Conservation (phyloP, 1,140 invertebrate species). For the Stegodyphus dumicola region DNA sequence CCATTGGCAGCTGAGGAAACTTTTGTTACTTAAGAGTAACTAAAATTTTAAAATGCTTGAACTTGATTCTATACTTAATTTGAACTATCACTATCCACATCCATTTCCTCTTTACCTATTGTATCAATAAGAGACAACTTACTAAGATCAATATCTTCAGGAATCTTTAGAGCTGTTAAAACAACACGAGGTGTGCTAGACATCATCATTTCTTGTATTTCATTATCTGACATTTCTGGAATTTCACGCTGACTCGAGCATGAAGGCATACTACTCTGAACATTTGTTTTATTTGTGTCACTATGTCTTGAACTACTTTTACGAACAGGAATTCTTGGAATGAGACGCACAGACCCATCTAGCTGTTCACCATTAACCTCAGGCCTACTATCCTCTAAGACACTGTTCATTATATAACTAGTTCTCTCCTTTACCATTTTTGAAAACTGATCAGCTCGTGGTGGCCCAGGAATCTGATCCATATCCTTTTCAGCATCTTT, state of each 20-base stretch:
- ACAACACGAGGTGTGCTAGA: constrained; percentile 31
- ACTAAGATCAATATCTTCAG: background rate
- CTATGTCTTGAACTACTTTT: background rate
- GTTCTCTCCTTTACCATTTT: background rate
- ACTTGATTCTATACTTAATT: too few relatives aligned
- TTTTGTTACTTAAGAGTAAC: too few relatives aligned
- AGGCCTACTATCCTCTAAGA: background rate
- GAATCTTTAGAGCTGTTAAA: constrained; percentile 20
- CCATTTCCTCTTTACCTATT: too few relatives aligned
- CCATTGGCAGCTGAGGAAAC: too few relatives aligned
- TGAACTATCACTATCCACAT: too few relatives aligned
- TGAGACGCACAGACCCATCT: background rate
- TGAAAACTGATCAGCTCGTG: too few relatives aligned
- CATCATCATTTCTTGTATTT: background rate
- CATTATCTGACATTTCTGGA: too few relatives aligned
- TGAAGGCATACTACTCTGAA: too few relatives aligned
- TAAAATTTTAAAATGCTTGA: too few relatives aligned
- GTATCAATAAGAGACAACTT: too few relatives aligned
- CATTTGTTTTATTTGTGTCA: background rate
- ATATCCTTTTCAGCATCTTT: constrained; percentile 37
- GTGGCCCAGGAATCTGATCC: background rate
- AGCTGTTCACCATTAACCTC: background rate
- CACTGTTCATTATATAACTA: background rate
- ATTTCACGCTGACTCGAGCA: background rate
- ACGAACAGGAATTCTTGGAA: background rate